Evolutionary conservation across 2,797 vertebrate species (phyloP).

Genomic region (Capromys pilorides): DNA sequence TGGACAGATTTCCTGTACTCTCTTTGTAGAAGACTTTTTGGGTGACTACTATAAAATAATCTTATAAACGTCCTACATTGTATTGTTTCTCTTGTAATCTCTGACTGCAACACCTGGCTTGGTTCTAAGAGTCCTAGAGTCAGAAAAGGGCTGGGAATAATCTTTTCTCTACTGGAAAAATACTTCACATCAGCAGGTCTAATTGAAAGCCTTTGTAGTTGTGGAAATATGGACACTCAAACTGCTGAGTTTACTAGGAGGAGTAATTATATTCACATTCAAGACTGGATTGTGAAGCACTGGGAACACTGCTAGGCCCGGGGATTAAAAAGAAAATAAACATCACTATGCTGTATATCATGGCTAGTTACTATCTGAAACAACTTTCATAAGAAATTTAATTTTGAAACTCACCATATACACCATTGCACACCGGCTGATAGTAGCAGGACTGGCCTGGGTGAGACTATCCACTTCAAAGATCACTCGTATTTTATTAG

Average conservation of each 20-base stretch:
- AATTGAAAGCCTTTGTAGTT: not conserved
- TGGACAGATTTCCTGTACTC: no score
- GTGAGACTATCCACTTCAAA: slow-evolving; percentile 83
- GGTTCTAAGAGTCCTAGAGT: not conserved
- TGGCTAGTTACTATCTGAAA: not conserved
- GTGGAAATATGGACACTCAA: not conserved
- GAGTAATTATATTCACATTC: not conserved
- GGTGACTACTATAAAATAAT: no score
- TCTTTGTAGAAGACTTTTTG: no score
- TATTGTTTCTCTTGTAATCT: no score
- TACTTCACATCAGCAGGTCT: not conserved
- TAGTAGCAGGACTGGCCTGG: slow-evolving; percentile 78
- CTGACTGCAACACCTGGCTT: not conserved
- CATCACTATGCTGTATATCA: not conserved
- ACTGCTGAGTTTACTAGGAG: not conserved
- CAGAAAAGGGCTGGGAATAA: not conserved
- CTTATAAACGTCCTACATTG: no score
- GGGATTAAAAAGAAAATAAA: not conserved
- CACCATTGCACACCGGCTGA: slow-evolving; percentile 83
- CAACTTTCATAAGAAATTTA: not conserved
- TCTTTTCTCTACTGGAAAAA: not conserved
- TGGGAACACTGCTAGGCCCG: not conserved
- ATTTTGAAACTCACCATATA: slow-evolving; percentile 80
- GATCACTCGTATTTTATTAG: slow-evolving; percentile 78
- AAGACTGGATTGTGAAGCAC: not conserved